Conservation (phyloP, 2,797 vertebrate species). For the Notoglanidium macrostoma region DNA sequence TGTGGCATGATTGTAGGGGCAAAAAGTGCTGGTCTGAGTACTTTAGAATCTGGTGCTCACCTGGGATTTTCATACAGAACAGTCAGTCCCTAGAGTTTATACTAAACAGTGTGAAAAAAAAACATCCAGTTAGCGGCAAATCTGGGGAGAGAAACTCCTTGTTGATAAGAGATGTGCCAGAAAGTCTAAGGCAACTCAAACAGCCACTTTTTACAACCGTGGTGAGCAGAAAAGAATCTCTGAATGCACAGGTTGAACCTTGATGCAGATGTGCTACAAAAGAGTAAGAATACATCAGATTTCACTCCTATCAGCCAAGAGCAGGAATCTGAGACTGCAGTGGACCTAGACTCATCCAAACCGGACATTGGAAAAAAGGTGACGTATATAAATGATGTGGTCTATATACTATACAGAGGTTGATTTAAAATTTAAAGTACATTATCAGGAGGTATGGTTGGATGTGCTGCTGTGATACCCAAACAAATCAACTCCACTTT, state of each 20-base stretch:
- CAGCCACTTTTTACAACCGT: not conserved
- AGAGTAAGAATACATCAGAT: not conserved
- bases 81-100: not conserved
- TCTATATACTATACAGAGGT: not conserved
- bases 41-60: not conserved
- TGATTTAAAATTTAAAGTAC: not conserved
- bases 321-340: not conserved
- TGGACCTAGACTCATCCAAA: not conserved
- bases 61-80: not conserved
- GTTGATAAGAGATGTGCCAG: not conserved
- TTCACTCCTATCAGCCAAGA: not conserved
- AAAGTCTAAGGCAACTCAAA: not conserved
- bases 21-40: not conserved
- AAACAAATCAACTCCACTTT: not conserved
- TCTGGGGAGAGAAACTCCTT: not conserved
- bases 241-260: not conserved
- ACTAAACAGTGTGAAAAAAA: not conserved
- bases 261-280: not conserved
- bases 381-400: not conserved
- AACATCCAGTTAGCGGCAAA: not conserved
- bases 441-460: not conserved
- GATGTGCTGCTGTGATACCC: not conserved
- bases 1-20: not conserved
- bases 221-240: not conserved
- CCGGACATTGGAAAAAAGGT: not conserved